phyloP scores from a whole-genome alignment of 1,140 invertebrate species.

The Lordiphosa stackelbergi region DNA sequence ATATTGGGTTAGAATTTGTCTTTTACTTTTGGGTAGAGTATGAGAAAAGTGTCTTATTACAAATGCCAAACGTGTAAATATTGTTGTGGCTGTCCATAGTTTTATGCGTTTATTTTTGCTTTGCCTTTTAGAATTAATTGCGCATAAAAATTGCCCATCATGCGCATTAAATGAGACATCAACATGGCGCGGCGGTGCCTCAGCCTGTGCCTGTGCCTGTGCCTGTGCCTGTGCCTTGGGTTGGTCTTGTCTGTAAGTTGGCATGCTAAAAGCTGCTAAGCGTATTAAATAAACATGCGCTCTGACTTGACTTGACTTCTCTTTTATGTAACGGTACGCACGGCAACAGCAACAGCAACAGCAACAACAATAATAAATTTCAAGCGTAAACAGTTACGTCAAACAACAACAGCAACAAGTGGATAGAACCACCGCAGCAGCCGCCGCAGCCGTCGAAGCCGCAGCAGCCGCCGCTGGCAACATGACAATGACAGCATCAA shows the following conservation, averaged over 20 bases:
- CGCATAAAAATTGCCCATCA: constrained; percentile 55
- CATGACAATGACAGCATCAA: constrained; percentile 32
- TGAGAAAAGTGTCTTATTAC: too few species aligned
- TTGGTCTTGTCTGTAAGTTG: constrained; percentile 37
- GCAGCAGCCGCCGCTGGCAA: constrained; percentile 12
- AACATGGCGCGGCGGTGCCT: constrained; percentile 22
- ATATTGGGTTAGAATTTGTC: too few species aligned
- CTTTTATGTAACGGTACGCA: constrained; percentile 70
- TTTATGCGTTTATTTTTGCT: constrained; percentile 10
- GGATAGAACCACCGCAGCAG: neutral
- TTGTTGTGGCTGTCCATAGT: constrained; percentile 3
- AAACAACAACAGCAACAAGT: constrained; percentile 39
- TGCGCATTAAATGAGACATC: constrained; percentile 59
- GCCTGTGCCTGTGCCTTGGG: neutral
- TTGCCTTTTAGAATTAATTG: constrained; percentile 43
- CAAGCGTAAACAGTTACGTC: constrained; percentile 71
- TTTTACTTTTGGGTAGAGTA: too few species aligned
- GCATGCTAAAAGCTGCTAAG: constrained; percentile 63
- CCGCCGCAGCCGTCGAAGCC: constrained; percentile 3
- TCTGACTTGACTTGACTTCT: constrained; percentile 20
- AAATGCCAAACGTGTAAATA: too few species aligned
- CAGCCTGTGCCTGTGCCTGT: too few species aligned
- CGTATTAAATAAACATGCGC: constrained; percentile 71
- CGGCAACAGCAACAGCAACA: constrained; percentile 22
- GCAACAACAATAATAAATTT: constrained; percentile 63